These are phyloP conservation scores for Nyctereutes procyonoides DNA, from an alignment of 2,113 vertebrate species.

Conservation along the genomic window DNA sequence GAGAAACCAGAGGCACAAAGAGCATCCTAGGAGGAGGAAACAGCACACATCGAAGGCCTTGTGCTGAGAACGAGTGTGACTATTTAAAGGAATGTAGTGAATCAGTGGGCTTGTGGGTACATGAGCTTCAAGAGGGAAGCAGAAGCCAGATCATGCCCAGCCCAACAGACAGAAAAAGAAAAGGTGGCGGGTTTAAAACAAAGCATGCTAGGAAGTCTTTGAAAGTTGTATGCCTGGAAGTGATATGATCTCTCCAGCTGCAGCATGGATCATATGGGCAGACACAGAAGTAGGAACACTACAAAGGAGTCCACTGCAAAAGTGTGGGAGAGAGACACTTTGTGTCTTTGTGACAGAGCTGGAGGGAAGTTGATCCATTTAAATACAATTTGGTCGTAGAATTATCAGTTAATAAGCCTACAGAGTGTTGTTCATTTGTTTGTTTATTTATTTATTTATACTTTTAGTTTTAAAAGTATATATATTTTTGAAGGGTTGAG, in stretches of 20 bases:
- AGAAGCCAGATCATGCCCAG: neutral
- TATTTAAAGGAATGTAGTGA: neutral
- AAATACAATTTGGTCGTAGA: neutral
- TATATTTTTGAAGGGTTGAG: too few species aligned
- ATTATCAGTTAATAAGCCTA: neutral
- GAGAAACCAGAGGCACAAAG: neutral
- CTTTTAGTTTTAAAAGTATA: neutral
- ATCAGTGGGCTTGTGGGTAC: neutral
- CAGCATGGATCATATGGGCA: neutral
- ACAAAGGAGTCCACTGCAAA: neutral
- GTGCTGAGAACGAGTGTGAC: neutral
- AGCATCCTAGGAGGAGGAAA: neutral
- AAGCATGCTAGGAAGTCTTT: neutral
- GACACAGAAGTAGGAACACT: neutral
- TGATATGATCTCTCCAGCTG: neutral
- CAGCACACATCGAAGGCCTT: neutral
- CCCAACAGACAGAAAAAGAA: neutral
- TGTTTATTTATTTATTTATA: neutral
- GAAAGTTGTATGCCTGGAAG: neutral
- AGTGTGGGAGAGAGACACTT: neutral
- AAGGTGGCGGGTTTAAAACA: neutral
- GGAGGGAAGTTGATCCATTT: neutral
- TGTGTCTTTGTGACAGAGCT: neutral
- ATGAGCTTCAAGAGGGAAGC: neutral
- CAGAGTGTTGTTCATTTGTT: neutral